A percentile compares a stretch with the other conserved stretches of the same genome.
Conservation (phyloP, 2,888 invertebrate genomes). For the Notodonta dromedarius region DNA sequence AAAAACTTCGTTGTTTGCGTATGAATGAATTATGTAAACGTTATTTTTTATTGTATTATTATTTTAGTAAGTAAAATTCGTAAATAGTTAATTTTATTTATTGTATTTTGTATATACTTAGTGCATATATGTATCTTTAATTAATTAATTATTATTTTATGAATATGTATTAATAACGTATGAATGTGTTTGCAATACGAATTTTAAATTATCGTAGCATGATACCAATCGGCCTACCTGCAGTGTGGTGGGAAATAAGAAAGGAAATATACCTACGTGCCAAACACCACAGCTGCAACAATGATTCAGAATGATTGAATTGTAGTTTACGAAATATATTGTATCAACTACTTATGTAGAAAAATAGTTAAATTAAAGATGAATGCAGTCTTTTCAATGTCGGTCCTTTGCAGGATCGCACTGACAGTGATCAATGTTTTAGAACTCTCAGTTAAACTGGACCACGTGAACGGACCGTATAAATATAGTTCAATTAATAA, state of each 20-base stretch:
- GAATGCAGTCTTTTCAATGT: neutral
- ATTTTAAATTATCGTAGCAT: too few species aligned
- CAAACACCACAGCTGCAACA: neutral
- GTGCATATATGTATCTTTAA: too few species aligned
- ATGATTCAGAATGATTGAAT: neutral
- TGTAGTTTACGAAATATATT: neutral
- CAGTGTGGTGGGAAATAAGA: neutral
- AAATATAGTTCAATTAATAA: neutral
- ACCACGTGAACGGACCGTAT: neutral
- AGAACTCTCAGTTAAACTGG: neutral
- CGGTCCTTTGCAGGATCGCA: neutral
- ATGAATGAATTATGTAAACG: too few species aligned
- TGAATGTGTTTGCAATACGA: too few species aligned
- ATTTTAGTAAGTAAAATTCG: too few species aligned
- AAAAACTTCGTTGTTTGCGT: too few species aligned
- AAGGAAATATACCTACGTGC: neutral
- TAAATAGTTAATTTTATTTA: too few species aligned
- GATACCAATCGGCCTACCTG: too few species aligned
- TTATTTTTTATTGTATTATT: too few species aligned
- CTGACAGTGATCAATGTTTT: slow-evolving; percentile 6
- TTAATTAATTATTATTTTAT: too few species aligned
- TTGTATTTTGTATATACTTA: too few species aligned
- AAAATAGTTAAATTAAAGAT: neutral
- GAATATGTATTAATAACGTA: too few species aligned
- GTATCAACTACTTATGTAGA: neutral